Conservation (phyloP, 2,888 invertebrate species). For the Cephus rjabovi region DNA sequence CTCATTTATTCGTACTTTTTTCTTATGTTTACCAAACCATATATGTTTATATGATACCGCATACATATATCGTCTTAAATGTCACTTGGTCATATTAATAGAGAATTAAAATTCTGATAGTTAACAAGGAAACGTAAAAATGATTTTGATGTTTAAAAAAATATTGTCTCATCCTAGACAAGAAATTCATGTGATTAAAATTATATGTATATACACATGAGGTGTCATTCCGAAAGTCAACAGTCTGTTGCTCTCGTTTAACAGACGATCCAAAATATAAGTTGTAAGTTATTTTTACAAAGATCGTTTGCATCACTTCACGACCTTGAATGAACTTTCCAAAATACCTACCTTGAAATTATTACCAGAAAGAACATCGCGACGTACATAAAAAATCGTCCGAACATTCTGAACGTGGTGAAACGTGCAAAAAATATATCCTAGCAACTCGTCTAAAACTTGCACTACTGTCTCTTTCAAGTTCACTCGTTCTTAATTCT, state of each 20-base stretch:
- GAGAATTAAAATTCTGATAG: not conserved
- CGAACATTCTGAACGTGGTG: not conserved
- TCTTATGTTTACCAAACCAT: not conserved
- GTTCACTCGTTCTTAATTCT: not conserved
- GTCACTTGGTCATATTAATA: not conserved
- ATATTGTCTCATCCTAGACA: not conserved
- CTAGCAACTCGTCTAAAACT: not conserved
- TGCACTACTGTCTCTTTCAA: not conserved
- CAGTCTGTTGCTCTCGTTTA: constrained; percentile 48
- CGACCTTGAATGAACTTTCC: constrained; percentile 33
- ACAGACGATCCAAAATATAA: constrained; percentile 35
- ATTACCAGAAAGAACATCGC: not conserved
- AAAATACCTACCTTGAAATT: constrained; percentile 11
- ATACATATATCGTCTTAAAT: not conserved
- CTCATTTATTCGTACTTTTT: not conserved
- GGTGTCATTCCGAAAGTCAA: constrained; percentile 38
- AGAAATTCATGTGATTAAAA: not conserved
- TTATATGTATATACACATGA: not conserved
- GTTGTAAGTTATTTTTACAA: constrained; percentile 47
- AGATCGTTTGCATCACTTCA: constrained; percentile 14
- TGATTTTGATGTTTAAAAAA: not conserved
- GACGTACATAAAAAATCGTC: not conserved
- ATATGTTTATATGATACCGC: not conserved
- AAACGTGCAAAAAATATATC: not conserved
- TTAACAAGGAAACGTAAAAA: not conserved